Conservation (phyloP, 2,113 vertebrate species). For the Myiozetetes cayanensis region DNA sequence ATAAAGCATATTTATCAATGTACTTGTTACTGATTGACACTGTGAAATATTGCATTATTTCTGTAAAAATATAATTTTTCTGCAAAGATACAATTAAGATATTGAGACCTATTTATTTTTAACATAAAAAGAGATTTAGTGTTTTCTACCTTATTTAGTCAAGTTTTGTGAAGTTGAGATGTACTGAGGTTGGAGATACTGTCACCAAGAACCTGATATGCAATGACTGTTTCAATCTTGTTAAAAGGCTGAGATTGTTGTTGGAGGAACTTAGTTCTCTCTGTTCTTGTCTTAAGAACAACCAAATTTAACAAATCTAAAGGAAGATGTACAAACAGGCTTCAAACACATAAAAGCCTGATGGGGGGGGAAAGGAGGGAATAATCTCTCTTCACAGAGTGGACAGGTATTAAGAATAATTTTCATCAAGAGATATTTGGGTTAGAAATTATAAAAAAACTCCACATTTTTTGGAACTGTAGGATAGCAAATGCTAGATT, state of each 20-base stretch:
- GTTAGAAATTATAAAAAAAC: neutral
- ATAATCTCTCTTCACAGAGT: neutral
- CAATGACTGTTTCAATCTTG: neutral
- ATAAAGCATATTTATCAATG: neutral
- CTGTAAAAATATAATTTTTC: neutral
- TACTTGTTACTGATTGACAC: neutral
- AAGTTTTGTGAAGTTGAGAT: neutral
- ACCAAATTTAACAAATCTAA: neutral
- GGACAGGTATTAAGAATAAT: neutral
- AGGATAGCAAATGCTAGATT: neutral
- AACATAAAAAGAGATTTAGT: neutral
- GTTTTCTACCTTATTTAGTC: neutral
- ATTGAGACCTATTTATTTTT: neutral
- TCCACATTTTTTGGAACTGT: neutral
- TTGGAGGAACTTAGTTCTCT: neutral
- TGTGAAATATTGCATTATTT: neutral
- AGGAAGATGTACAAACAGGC: neutral
- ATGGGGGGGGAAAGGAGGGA: rapidly evolving
- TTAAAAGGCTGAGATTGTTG: neutral
- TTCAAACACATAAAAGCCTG: neutral
- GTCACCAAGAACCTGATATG: neutral
- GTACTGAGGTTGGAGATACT: neutral
- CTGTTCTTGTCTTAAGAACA: neutral
- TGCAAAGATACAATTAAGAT: neutral
- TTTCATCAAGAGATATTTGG: neutral